Evolutionary conservation across 2,797 vertebrate species (phyloP), one percentile per base, ranked within the genome.

Genomic region (Arrhamphus sclerolepis): DNA sequence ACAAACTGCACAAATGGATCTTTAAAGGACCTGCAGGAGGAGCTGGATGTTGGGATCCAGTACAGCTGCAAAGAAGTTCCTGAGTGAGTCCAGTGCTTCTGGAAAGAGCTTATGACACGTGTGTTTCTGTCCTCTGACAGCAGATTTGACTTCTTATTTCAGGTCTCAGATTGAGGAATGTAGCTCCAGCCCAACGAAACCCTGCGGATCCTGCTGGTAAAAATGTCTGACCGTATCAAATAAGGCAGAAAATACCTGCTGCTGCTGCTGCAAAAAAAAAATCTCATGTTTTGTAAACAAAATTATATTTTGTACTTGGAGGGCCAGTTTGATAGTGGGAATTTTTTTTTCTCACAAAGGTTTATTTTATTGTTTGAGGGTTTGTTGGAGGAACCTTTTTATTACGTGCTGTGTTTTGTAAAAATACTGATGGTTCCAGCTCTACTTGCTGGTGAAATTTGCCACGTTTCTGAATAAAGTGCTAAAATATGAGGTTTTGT

Each of bases 121-220:
- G 8, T 20, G 10, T 34, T 10, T 22, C 6, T 51, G 46, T 61
- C 6, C 10, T 46, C 34, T 46, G 4, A 31, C 28, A 5, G 1
- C 24, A n/a, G 17, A 6, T 22, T 26, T n/a, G 18, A 62, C 8
- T 19, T n/a, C 22, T n/a, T 14, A 9, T 18, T n/a, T 38, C 50
- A 92, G 91, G 54, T 55, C 81, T 50, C 64, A 48, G 41, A 46
- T 93, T 38, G 0, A 72, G 44, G 24, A 56, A 1, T 92, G 91
- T 26, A 62, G 58, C 58, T 56, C 72, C 0, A 0, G 82, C 6
- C 56, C 28, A 26, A 17, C 80, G 7, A 74, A 1, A 41, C 0
- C 72, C 0, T 92, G 91, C 57, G 70, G 64, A 9, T 0, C 26
- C 44, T 92, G 90, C 40, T 90, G 87, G 89, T 90, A 75, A 88